These are phyloP conservation scores for Pollenia griseotomentosa DNA, from an alignment of 2,888 invertebrate genomes.

Conservation along the genomic window DNA sequence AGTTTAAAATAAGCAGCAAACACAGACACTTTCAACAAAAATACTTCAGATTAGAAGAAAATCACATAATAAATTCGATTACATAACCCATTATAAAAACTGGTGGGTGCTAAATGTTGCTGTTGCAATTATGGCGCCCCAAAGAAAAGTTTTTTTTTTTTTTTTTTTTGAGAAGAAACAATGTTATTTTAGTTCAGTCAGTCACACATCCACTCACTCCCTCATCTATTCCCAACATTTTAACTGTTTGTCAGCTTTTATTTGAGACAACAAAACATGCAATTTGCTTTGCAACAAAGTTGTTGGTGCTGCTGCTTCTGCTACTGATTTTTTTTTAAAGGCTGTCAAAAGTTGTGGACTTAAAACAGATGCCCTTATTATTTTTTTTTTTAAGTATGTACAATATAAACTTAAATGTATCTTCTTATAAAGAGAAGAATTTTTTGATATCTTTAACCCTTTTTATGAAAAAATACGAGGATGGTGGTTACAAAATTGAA, in stretches of 20 bases:
- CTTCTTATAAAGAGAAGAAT: no score
- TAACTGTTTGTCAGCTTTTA: conserved; percentile 29
- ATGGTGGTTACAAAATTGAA: no score
- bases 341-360: conserved; percentile 56
- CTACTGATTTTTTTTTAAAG: conserved; percentile 34
- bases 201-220: not conserved
- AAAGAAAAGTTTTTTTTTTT: conserved; percentile 19
- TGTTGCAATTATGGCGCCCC: conserved; percentile 51
- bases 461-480: no score
- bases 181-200: not conserved
- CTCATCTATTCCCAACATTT: conserved; percentile 21
- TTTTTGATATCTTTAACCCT: no score
- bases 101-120: conserved; percentile 56
- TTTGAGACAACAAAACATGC: conserved; percentile 33
- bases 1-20: conserved; percentile 22
- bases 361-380: conserved; percentile 65
- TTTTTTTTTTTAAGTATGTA: no score
- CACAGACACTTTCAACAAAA: not conserved
- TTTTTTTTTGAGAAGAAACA: conserved; percentile 1
- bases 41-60: conserved; percentile 6
- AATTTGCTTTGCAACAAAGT: conserved; percentile 44
- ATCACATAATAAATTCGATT: conserved; percentile 63
- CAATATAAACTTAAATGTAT: no score
- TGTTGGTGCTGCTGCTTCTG: conserved; percentile 30
- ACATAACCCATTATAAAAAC: conserved; percentile 60